Base-by-base conservation (phyloP, 64 coral and sea anemone genomes). In the Pocillopora verrucosa region DNA sequence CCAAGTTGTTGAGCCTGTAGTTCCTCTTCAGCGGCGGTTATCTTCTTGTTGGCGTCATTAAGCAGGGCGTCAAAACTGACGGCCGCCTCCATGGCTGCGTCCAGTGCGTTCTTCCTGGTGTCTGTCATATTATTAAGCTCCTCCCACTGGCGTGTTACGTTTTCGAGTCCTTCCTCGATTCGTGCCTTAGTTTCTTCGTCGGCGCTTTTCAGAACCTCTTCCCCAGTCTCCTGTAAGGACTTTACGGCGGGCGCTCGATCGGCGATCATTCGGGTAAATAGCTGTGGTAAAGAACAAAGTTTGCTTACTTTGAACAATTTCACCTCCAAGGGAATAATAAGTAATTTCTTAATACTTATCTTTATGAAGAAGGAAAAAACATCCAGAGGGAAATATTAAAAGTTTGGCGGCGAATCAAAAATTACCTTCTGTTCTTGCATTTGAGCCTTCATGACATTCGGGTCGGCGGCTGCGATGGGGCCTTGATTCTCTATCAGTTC, bases 391-490 rank as follows among this genome's bases (percentile, higher is more conserved):
- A n/a, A 77, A 11, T 25, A 7, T 56, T 34, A 75, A 19, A 6
- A n/a, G 30, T 3, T n/a, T 22, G n/a, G 4, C 25, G 19, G 72
- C 25, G 72, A 16, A 37, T 13, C 34, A 38, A 36, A 36, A 83
- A 73, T 72, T 73, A 98, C 96, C 96, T 98, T 94, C 75, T 98
- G 93, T 83, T 98, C 96, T 73, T 95, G 92, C 61, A 98, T 62
- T 38, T 98, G 96, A 41, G 96, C 96, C 74, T 95, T 98, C 60
- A 98, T 76, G 58, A 98, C 93, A 72, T 98, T 98, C 16, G 96
- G 96, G 74, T 98, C 96, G 88, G 96, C 85, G 76, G 96, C 96
- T 65, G 96, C 91, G 25, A 98, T 89, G 69, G 87, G 67, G 30
- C 94, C 96, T 59, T 98, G 96, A 38, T 86, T 89, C 73, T 98